Evolutionary conservation across 2,888 invertebrate genomes (phyloP).

Genomic region (Scrobipalpa costella): DNA sequence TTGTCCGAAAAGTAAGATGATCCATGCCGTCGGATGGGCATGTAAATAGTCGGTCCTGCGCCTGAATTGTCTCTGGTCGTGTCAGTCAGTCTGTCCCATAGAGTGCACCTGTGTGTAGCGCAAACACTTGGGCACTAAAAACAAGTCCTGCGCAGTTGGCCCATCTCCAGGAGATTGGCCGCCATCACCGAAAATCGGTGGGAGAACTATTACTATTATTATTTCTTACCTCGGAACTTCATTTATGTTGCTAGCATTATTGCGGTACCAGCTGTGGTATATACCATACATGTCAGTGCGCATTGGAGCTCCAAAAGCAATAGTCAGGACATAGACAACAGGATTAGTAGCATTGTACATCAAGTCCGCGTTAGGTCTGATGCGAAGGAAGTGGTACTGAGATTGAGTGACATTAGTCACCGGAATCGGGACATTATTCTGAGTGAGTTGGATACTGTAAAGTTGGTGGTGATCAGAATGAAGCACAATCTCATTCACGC

Average conservation of each 20-base stretch:
- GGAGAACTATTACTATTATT: background rate
- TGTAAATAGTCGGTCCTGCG: no score
- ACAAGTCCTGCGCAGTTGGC: no score
- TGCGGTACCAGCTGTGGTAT: conserved; percentile 67
- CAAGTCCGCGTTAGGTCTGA: conserved; percentile 42
- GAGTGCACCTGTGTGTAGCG: no score
- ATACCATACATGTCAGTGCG: conserved; percentile 72
- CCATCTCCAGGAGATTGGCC: no score
- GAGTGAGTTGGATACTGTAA: conserved; percentile 62
- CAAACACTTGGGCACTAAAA: no score
- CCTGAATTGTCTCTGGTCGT: no score
- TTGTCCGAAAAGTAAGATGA: no score
- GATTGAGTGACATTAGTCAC: conserved; percentile 36
- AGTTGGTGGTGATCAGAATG: conserved; percentile 56
- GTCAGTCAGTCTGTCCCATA: no score
- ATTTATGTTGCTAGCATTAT: conserved; percentile 42
- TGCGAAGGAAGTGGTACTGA: conserved; percentile 53
- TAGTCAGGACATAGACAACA: conserved; percentile 48
- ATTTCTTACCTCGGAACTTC: conserved; percentile 47
- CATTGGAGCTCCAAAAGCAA: conserved; percentile 53
- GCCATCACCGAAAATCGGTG: no score
- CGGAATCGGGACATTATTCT: conserved; percentile 37
- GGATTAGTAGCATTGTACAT: conserved; percentile 42
- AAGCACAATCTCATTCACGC: conserved; percentile 58
- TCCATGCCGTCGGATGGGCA: no score